These are phyloP conservation scores for Sabatieria punctata DNA, from an alignment of 2,888 invertebrate species.

Conservation along the genomic window DNA sequence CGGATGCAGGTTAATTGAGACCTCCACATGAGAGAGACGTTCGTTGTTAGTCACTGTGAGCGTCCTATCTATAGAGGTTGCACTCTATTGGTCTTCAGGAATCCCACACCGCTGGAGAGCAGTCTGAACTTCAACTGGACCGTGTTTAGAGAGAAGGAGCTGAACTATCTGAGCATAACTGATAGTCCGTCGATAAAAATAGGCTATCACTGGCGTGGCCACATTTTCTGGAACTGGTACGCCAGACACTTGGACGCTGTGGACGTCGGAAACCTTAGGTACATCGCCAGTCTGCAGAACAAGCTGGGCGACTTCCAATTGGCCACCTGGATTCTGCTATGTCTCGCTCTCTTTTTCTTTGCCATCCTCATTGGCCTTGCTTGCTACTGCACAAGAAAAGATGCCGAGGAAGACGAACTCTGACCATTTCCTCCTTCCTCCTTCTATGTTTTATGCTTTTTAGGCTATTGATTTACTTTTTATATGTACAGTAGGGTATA, in stretches of 20 bases:
- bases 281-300: not conserved
- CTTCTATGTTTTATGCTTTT: too few relatives aligned
- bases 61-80: too few relatives aligned
- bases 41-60: too few relatives aligned
- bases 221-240: conserved; percentile 31
- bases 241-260: conserved; percentile 25
- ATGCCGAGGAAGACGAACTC: conserved; percentile 26
- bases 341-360: conserved; percentile 30
- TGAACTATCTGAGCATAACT: conserved; percentile 28
- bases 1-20: too few relatives aligned
- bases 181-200: conserved; percentile 27
- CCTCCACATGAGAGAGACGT: too few relatives aligned
- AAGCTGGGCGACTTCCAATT: conserved; percentile 13
- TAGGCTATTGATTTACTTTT: too few relatives aligned
- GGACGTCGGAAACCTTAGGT: conserved; percentile 22
- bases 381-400: conserved; percentile 31
- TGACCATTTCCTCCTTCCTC: too few relatives aligned
- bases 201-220: conserved; percentile 25
- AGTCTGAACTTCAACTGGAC: conserved; percentile 29
- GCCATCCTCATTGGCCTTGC: conserved; percentile 31
- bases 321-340: conserved; percentile 30
- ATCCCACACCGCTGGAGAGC: conserved; percentile 25
- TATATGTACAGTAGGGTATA: too few relatives aligned
- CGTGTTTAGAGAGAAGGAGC: conserved; percentile 14
- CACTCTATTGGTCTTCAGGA: too few relatives aligned